phyloP scores from a whole-genome alignment of 2,888 invertebrate species.

The Xanthorhoe designata region DNA sequence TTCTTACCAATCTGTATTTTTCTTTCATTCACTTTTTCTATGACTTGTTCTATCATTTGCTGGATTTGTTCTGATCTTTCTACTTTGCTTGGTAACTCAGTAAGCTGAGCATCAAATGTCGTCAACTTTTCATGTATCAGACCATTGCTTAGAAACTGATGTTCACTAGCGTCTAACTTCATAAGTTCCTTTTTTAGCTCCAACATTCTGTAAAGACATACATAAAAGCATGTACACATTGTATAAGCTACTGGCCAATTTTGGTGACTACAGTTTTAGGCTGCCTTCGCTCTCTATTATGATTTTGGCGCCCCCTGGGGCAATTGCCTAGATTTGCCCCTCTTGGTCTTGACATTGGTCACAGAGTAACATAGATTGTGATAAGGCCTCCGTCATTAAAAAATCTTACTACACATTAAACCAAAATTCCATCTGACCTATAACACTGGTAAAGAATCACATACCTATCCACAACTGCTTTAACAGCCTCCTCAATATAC shows the following conservation, averaged over 20 bases:
- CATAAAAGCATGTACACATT: too few species aligned
- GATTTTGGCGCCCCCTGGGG: too few species aligned
- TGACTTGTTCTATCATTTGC: slow-evolving; percentile 48
- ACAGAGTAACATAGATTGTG: too few species aligned
- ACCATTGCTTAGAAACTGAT: slow-evolving; percentile 59
- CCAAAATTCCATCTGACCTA: too few species aligned
- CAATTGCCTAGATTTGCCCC: too few species aligned
- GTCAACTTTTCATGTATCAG: slow-evolving; percentile 58
- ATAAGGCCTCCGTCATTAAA: too few species aligned
- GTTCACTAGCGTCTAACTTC: slow-evolving; percentile 59
- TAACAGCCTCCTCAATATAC: slow-evolving; percentile 56
- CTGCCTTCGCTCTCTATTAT: too few species aligned
- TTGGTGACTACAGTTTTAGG: too few species aligned
- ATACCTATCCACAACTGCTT: slow-evolving; percentile 61
- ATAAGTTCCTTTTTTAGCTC: slow-evolving; percentile 64
- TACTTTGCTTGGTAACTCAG: slow-evolving; percentile 47
- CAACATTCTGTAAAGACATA: slow-evolving; percentile 56
- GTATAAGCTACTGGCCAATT: too few species aligned
- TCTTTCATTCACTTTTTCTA: slow-evolving; percentile 50
- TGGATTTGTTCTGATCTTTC: slow-evolving; percentile 52
- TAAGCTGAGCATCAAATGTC: slow-evolving; percentile 55
- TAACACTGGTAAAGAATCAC: neutral
- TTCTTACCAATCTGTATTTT: slow-evolving; percentile 39
- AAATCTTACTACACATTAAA: too few species aligned
- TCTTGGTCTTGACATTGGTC: too few species aligned